Conservation (phyloP, 2,113 vertebrate genomes). For the Larimichthys crocea region DNA sequence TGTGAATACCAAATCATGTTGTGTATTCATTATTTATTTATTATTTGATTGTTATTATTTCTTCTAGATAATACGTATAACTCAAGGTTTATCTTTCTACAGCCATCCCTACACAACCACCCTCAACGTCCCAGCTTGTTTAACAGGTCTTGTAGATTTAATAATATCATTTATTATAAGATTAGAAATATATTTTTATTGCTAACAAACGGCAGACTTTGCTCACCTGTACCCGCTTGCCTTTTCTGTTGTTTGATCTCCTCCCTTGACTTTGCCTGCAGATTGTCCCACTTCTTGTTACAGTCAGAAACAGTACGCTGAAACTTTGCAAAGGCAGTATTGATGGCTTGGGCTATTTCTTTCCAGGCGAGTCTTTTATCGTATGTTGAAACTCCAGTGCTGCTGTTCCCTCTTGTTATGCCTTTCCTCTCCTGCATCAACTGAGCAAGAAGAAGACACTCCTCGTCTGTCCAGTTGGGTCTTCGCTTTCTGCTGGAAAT, state of each 20-base stretch:
- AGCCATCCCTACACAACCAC: background rate
- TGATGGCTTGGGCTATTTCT: slow-evolving; percentile 61
- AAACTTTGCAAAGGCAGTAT: slow-evolving; percentile 63
- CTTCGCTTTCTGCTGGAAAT: slow-evolving; percentile 62
- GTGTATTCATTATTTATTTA: background rate
- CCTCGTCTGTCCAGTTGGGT: slow-evolving; percentile 73
- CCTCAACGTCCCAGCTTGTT: background rate
- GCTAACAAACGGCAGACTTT: background rate
- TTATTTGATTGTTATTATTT: background rate
- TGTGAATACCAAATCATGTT: slow-evolving; percentile 29
- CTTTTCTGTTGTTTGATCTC: slow-evolving; percentile 69
- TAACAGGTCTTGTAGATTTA: slow-evolving; percentile 9
- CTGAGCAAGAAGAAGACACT: slow-evolving; percentile 67
- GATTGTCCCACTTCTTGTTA: slow-evolving; percentile 75
- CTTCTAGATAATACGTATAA: background rate
- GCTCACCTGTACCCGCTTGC: slow-evolving; percentile 44
- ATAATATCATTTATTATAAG: slow-evolving; percentile 3
- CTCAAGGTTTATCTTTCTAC: background rate
- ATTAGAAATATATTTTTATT: background rate
- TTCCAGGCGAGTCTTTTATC: slow-evolving; percentile 70
- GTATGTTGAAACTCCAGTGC: slow-evolving; percentile 50
- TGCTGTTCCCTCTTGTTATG: slow-evolving; percentile 62
- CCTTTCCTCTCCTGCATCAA: slow-evolving; percentile 61
- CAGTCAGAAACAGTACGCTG: slow-evolving; percentile 68
- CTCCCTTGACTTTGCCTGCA: slow-evolving; percentile 68